Base-by-base conservation (phyloP, 2,888 invertebrate genomes). In the Leuctra nigra region DNA sequence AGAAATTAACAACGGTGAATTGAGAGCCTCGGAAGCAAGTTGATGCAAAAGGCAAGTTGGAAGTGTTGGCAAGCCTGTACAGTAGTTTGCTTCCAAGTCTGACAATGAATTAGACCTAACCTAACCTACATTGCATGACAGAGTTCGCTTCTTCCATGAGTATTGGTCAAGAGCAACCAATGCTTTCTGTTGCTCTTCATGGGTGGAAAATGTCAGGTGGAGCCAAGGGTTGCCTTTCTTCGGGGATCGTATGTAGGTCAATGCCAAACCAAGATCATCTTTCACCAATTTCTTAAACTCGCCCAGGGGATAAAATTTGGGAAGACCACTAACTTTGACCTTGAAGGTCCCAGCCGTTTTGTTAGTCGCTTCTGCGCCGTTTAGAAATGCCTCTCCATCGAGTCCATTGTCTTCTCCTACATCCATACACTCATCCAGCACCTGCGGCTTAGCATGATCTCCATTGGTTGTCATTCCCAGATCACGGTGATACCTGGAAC, bases 271-370 rank as follows among this genome's bases (percentile, higher is more conserved):
- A 36, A 59, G 54, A 44, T 68, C 68, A 6, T 66, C 64, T 24
- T 67, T 66, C 11, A 77, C 64, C 54, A 73, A 68, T 63, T 75
- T 76, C 63, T 72, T 73, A 59, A 77, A 66, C 66, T 75, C 72
- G 58, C 66, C 67, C 62, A 72, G 70, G 33, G 74, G 72, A 65
- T 73, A 73, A 56, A 68, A 68, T 54, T 67, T 68, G 2, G 76
- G 76, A 2, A 77, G 62, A 55, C 73, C 73, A 35, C 66, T 67
- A 11, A 77, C 68, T 65, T 75, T 75, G 16, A 76, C 69, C 64
- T 75, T 74, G 62, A 66, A 75, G 36, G 69, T 69, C 63, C 54
- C 58, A 16, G 58, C 44, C 16, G 47, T 25, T 55, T 61, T n/a
- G n/a, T n/a, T 61, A 16, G 33, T 24, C n/a, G 36, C n/a, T 16